A percentile compares a stretch with the other conserved stretches of the same genome.
These are phyloP conservation scores for Eulacestoma nigropectus DNA, from an alignment of 2,113 vertebrate genomes.

Conservation along the genomic window DNA sequence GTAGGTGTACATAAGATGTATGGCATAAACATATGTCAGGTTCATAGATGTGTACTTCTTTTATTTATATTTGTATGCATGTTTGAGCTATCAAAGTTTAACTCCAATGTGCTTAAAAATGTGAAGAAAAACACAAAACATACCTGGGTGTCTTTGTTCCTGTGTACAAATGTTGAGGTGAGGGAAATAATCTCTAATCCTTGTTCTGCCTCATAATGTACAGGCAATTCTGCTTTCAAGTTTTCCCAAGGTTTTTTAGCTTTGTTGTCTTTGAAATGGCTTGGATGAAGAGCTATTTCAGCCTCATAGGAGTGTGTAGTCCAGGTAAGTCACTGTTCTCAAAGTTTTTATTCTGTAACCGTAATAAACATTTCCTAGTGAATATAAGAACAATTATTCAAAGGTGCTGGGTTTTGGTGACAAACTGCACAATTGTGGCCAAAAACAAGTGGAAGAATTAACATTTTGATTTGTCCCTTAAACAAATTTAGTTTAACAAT, in stretches of 20 bases:
- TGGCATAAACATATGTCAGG: neutral
- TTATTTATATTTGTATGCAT: neutral
- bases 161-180: neutral
- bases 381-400: neutral
- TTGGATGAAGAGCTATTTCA: neutral
- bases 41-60: rapidly evolving
- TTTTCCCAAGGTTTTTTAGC: rapidly evolving
- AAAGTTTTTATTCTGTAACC: neutral
- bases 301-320: neutral
- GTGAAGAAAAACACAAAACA: neutral
- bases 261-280: neutral
- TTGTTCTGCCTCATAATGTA: rapidly evolving
- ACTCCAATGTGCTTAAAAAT: neutral
- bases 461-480: neutral
- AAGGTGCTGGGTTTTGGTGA: rapidly evolving
- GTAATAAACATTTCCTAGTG: neutral
- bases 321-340: neutral
- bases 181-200: too few relatives aligned
- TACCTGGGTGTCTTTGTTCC: neutral
- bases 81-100: neutral
- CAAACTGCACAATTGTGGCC: neutral
- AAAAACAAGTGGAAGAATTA: neutral
- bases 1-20: neutral
- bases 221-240: too few relatives aligned
- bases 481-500: neutral